Evolutionary conservation across 2,113 vertebrate genomes (phyloP).

Genomic region (Jacana jacana): DNA sequence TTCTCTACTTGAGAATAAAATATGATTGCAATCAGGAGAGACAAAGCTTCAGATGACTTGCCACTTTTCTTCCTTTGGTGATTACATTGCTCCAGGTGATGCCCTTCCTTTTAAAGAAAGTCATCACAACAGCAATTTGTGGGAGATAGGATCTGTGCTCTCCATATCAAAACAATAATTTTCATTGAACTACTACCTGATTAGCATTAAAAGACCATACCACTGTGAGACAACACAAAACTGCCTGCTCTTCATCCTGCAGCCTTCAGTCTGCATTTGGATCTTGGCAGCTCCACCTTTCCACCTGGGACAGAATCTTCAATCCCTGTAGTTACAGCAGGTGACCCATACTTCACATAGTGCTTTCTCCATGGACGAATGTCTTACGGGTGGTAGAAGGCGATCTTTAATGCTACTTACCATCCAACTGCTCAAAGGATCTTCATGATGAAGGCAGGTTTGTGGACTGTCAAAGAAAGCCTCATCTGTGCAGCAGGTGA

Average conservation of each 20-base stretch:
- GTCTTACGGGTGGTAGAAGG: neutral
- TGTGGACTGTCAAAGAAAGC: neutral
- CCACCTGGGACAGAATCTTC: neutral
- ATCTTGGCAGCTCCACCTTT: neutral
- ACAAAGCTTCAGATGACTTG: conserved; percentile 13
- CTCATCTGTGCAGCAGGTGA: neutral
- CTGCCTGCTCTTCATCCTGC: neutral
- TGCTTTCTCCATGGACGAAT: neutral
- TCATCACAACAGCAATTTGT: conserved; percentile 11
- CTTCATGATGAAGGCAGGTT: neutral
- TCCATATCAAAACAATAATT: neutral
- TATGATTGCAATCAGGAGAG: conserved; percentile 38
- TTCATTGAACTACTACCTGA: neutral
- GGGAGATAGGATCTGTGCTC: neutral
- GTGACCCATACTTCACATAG: neutral
- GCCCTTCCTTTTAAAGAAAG: neutral
- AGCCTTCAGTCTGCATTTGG: neutral
- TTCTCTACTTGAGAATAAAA: neutral
- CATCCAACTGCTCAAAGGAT: neutral
- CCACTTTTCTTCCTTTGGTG: neutral
- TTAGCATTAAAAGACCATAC: neutral
- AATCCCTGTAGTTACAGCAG: neutral
- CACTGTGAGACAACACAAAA: neutral
- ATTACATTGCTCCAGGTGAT: conserved; percentile 13
- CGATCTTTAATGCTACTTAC: neutral